Evolutionary conservation across 2,797 vertebrate genomes (phyloP), one percentile per base, ranked within the genome.

Genomic region (Platyrinchus mystaceus): DNA sequence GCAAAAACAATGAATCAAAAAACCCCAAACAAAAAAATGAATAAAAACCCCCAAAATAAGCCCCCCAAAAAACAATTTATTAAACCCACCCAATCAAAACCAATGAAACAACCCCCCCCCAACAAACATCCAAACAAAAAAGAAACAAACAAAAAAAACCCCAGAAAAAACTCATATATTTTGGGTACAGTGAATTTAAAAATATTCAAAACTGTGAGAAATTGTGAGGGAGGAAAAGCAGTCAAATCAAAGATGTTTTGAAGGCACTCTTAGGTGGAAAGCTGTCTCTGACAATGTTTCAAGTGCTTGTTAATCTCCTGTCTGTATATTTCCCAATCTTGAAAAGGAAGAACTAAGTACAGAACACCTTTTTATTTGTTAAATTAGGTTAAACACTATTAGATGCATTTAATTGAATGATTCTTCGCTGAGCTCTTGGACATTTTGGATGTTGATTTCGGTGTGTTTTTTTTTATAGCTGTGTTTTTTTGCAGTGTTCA

Each of bases 301-400:
- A 89, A 85, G 36, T 53, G 15, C 15, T 36, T 78, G 36, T 27
- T 59, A 62, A 78, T n/a, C 23, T 62, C 79, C 62, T 50, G 36
- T 66, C 43, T 69, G 46, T 50, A 9, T 90, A 69, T 44, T 78
- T 91, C 41, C 46, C 14, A 71, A 24, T 11, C 7, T 1, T 19
- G 46, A 62, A 81, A 82, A 44, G 20, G 46, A 53, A 52, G 16
- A 75, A 80, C 3, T 27, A 84, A 36, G 1, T 22, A 34, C 5
- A 9, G 5, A 44, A 41, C 1, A 0, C 9, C 43, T 43, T 0
- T 34, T 23, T 24, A 32, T n/a, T 82, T 5, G 8, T 39, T 50
- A 28, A 68, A 55, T 76, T 70, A 69, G 27, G 14, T 46, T 21
- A 24, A 68, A 19, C 71, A 83, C 32, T 2, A 1, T 49, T 44